Evolutionary conservation across 2,113 vertebrate genomes (phyloP).

Genomic region (Rhea pennata): DNA sequence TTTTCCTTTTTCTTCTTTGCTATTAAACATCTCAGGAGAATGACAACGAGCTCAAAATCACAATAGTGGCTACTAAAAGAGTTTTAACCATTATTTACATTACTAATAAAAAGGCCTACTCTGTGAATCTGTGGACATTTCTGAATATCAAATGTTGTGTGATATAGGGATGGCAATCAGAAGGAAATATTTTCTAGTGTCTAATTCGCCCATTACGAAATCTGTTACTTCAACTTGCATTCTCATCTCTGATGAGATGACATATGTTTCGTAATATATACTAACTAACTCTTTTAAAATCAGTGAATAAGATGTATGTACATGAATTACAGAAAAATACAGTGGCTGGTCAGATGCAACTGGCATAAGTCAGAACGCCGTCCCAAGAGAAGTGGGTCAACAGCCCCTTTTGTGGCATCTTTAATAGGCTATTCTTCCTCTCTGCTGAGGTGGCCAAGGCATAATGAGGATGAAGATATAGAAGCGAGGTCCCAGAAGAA

Average conservation of each 20-base stretch:
- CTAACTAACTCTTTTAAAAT: background rate
- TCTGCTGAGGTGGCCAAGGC: background rate
- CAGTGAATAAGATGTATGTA: accelerated
- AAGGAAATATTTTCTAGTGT: background rate
- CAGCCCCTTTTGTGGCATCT: background rate
- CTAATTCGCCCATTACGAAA: background rate
- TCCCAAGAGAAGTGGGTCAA: background rate
- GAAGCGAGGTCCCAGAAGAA: background rate
- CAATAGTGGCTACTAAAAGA: background rate
- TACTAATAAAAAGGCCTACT: background rate
- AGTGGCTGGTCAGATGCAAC: background rate
- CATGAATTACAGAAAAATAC: background rate
- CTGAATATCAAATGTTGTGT: background rate
- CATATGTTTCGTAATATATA: accelerated
- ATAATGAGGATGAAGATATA: background rate
- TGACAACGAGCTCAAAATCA: background rate
- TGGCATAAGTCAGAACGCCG: background rate
- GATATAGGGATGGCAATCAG: background rate
- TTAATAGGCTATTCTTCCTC: background rate
- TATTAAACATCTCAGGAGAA: background rate
- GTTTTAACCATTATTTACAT: background rate
- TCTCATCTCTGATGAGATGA: background rate
- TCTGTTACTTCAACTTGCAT: background rate
- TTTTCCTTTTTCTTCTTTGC: conserved; percentile 14
- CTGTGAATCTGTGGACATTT: background rate